These are phyloP conservation scores for Odontocerum albicorne DNA, from an alignment of 2,888 invertebrate genomes.

Conservation along the genomic window DNA sequence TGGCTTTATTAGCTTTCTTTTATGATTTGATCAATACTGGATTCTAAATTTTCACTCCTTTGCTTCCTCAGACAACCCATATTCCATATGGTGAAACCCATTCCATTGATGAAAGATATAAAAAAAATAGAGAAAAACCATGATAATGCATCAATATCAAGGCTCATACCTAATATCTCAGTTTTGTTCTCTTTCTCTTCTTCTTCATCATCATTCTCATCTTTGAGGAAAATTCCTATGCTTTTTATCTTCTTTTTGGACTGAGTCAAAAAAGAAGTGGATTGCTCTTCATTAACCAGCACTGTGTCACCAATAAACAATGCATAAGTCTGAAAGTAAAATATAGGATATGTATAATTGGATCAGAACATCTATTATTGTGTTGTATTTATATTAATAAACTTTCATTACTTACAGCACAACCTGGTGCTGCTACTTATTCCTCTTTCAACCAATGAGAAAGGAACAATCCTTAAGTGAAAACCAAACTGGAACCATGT, in stretches of 20 bases:
- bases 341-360: not conserved
- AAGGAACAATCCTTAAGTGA: not conserved
- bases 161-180: slow-evolving; percentile 64
- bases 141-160: not conserved
- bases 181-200: slow-evolving; percentile 78
- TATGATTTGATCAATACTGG: no score
- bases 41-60: no score
- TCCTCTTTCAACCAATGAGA: not conserved
- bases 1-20: no score
- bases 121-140: no score
- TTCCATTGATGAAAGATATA: no score
- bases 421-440: not conserved
- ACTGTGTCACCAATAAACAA: slow-evolving; percentile 97
- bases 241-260: slow-evolving; percentile 96
- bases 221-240: slow-evolving; percentile 92
- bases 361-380: not conserved
- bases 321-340: slow-evolving; percentile 66
- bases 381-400: not conserved
- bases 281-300: slow-evolving; percentile 86
- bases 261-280: slow-evolving; percentile 84
- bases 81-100: no score
- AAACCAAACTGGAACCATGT: no score
- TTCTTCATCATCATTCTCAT: slow-evolving; percentile 82
- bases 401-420: not conserved
- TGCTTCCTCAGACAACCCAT: no score